Evolutionary conservation across 2,113 vertebrate genomes (phyloP).

Genomic region (Menidia beryllina): DNA sequence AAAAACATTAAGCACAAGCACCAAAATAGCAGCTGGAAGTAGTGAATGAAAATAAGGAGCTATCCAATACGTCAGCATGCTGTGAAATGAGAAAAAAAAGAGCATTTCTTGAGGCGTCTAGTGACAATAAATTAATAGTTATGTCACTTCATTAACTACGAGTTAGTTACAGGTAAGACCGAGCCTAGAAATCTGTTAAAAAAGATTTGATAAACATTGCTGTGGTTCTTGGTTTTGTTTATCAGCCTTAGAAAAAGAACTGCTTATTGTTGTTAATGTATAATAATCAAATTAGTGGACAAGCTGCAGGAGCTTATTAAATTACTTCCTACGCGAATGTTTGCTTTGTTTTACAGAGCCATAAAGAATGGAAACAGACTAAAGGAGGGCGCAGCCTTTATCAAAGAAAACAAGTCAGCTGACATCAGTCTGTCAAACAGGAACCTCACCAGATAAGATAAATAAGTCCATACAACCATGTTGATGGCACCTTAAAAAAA

Average conservation of each 20-base stretch:
- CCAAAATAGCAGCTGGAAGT: constrained; percentile 31
- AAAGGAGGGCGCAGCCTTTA: too few relatives aligned
- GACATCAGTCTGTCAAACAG: too few relatives aligned
- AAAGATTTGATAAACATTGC: too few relatives aligned
- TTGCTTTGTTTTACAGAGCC: neutral
- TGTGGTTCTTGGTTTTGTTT: too few relatives aligned
- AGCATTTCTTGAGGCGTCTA: constrained; percentile 16
- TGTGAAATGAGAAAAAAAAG: constrained; percentile 55
- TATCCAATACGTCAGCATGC: constrained; percentile 49
- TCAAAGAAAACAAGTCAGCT: too few relatives aligned
- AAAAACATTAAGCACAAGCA: constrained; percentile 52
- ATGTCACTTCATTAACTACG: too few relatives aligned
- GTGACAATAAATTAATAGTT: neutral
- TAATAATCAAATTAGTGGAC: neutral
- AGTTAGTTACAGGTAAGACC: too few relatives aligned
- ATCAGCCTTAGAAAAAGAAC: too few relatives aligned
- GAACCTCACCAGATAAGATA: too few relatives aligned
- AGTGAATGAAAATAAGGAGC: constrained; percentile 42
- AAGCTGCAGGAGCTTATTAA: neutral
- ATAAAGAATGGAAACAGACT: neutral
- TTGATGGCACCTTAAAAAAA: too few relatives aligned
- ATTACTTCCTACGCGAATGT: constrained; percentile 9
- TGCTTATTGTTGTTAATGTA: neutral
- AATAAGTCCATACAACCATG: too few relatives aligned
- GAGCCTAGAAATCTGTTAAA: too few relatives aligned